Conservation (phyloP, 2,797 vertebrate species). For the Glyptemys insculpta region DNA sequence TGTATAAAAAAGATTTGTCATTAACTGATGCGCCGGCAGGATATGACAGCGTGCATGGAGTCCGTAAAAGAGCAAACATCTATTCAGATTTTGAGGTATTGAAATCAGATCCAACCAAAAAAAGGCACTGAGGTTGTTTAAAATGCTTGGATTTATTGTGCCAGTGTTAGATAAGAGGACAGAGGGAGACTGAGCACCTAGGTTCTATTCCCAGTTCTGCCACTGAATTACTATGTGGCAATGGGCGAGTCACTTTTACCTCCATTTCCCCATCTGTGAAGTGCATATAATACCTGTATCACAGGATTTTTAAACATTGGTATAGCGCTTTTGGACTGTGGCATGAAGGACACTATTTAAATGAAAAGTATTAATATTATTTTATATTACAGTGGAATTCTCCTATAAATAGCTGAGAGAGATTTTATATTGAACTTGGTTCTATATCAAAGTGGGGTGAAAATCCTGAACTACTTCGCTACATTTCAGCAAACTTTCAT, state of each 20-base stretch:
- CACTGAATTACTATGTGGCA: background rate
- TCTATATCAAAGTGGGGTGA: background rate
- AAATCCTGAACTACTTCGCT: background rate
- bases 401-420: background rate
- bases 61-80: conserved; percentile 37
- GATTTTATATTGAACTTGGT: background rate
- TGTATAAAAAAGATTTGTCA: conserved; percentile 72
- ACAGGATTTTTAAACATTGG: background rate
- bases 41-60: conserved; percentile 87
- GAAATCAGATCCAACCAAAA: background rate
- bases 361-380: background rate
- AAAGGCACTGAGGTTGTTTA: background rate
- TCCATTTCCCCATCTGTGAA: background rate
- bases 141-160: background rate
- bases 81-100: conserved; percentile 87
- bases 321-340: background rate
- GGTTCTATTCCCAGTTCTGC: background rate
- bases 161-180: background rate
- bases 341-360: background rate
- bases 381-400: background rate
- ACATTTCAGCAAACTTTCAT: background rate
- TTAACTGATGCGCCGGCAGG: conserved; percentile 83
- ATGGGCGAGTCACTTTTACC: background rate
- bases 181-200: background rate
- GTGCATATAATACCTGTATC: background rate